Percentiles rank a stretch among this genome's conserved stretches.
Conservation (phyloP, 2,113 vertebrate species). For the Microtus pennsylvanicus region DNA sequence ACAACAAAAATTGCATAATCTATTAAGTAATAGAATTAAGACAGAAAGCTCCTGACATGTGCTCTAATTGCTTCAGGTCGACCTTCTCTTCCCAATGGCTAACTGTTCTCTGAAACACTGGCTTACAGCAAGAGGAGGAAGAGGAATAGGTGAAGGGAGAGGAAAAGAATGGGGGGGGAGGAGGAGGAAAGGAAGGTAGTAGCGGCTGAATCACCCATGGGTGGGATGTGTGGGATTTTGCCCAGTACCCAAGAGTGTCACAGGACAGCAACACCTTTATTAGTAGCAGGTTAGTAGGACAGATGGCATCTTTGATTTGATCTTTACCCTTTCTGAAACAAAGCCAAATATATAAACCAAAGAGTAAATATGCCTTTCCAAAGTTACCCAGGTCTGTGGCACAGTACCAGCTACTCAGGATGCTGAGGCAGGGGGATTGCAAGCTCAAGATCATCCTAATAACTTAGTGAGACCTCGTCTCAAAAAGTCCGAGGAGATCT, state of each 20-base stretch:
- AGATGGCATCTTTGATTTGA: background rate
- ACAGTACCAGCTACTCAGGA: background rate
- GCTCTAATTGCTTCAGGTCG: background rate
- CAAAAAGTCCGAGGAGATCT: background rate
- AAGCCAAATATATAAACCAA: background rate
- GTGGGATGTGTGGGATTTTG: background rate
- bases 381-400: background rate
- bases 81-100: background rate
- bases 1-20: background rate
- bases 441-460: background rate
- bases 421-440: background rate
- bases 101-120: background rate
- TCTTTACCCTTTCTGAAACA: background rate
- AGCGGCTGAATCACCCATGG: fast-evolving
- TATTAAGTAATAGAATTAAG: background rate
- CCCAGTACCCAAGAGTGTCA: too few species aligned
- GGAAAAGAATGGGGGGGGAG: too few species aligned
- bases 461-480: background rate
- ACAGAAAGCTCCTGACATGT: background rate
- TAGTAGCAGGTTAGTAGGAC: background rate
- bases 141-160: background rate
- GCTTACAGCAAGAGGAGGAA: too few species aligned
- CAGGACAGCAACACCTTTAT: background rate
- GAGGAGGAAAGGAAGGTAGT: background rate
- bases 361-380: background rate